Base-by-base conservation (phyloP, 2,797 vertebrate species). In the Argya squamiceps region DNA sequence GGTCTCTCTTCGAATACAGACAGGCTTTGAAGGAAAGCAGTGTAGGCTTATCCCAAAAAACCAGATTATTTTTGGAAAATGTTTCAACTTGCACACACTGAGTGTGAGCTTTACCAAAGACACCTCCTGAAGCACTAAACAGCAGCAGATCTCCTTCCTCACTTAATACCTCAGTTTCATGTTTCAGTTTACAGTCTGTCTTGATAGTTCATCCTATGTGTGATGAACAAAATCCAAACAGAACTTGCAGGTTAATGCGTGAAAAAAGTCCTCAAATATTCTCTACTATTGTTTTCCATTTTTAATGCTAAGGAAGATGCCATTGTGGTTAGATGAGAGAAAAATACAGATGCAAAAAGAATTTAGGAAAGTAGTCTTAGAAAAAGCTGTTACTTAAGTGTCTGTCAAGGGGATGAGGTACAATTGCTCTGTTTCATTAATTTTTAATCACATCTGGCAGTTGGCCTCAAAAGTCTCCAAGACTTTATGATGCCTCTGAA, bases 371-470 rank as follows among this genome's bases (percentile, higher is more conserved):
- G 15, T 1, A 84, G n/a, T 39, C 62, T 59, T 62, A 76, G 65
- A 36, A 76, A 78, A 92, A 88, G 55, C 67, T 88, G 55, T 78
- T 92, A 79, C 46, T 79, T 23, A 58, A 32, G 15, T 23, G 29
- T 59, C 76, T 93, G 43, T 58, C 44, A 50, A 46, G 30, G 24
- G 3, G 17, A 88, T 89, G 34, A 86, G 50, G 59, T 46, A 76
- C 39, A 86, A 63, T 37, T 84, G 34, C 53, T 89, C 70, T 77
- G 55, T 73, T 73, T n/a, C 86, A 73, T 86, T 89, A 62, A 89
- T 64, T 92, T 95, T 89, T 74, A 93, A 94, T 93, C 39, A 44
- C 59, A 65, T 55, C 59, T 69, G 43, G 23, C 39, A 89, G 41
- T 2, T 0, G 14, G 53, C 46, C 53, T 64, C 69, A 47, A 26